These are phyloP conservation scores for Globia sparganii DNA, from an alignment of 2,888 invertebrate genomes.

Conservation along the genomic window DNA sequence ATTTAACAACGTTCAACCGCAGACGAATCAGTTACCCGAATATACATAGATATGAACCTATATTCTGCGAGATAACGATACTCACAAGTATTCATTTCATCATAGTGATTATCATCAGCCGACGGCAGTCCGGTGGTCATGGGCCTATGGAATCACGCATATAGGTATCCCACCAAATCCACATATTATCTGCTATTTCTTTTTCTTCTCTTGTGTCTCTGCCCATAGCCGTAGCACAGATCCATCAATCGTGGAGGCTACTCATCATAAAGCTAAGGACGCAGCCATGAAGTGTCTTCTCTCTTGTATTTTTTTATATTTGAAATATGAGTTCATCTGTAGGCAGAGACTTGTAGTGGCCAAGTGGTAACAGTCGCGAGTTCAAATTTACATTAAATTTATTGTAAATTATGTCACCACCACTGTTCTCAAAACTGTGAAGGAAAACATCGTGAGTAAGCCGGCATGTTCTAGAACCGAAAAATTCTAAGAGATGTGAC, in stretches of 20 bases:
- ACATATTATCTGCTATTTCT: no score
- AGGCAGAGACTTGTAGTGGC: neutral
- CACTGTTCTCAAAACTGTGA: no score
- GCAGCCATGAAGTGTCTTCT: neutral
- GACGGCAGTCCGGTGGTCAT: no score
- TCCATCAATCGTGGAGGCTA: neutral
- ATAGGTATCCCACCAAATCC: neutral
- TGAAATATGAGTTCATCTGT: neutral
- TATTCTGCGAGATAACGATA: neutral
- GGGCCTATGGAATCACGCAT: no score
- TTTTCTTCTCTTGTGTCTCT: neutral
- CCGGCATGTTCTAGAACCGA: no score
- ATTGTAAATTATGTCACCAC: no score
- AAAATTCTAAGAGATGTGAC: no score
- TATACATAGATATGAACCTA: neutral
- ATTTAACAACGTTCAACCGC: neutral
- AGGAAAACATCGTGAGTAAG: no score
- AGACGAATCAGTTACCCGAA: neutral
- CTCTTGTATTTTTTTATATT: neutral
- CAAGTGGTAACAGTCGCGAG: no score
- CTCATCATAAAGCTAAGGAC: neutral
- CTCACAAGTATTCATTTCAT: neutral
- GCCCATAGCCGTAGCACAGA: neutral
- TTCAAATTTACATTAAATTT: no score
- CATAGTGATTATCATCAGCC: no score